These are phyloP conservation scores for Perodicticus potto DNA, from an alignment of 2,797 vertebrate genomes.

Conservation along the genomic window DNA sequence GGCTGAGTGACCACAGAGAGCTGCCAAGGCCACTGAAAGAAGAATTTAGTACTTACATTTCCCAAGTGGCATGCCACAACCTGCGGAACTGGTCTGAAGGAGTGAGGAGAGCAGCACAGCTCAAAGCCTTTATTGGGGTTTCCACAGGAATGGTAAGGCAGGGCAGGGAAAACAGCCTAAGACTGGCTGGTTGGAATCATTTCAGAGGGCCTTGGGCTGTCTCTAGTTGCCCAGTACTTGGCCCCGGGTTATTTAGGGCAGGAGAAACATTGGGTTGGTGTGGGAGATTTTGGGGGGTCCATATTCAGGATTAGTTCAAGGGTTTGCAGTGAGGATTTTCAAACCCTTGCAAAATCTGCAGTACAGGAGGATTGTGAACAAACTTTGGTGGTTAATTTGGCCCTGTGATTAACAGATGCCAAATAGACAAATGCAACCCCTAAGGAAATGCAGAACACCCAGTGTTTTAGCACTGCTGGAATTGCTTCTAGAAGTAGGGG, in stretches of 20 bases:
- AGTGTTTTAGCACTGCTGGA: background rate
- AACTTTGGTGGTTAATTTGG: background rate
- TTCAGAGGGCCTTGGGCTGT: background rate
- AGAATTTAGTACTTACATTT: background rate
- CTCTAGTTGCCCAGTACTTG: background rate
- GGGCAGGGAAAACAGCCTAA: background rate
- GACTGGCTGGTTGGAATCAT: background rate
- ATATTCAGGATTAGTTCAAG: background rate
- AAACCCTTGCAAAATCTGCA: background rate
- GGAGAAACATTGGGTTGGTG: background rate
- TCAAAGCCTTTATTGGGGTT: background rate
- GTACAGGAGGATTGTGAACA: background rate
- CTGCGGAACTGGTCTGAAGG: background rate
- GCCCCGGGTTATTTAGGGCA: background rate
- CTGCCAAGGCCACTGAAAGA: background rate
- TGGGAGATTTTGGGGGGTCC: background rate
- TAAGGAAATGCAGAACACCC: background rate
- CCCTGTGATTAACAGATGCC: background rate
- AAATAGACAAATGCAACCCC: background rate
- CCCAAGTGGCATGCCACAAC: background rate
- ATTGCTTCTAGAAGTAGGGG: too few relatives aligned
- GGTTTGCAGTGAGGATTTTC: background rate
- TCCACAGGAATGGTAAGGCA: background rate
- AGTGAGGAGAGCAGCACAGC: too few relatives aligned
- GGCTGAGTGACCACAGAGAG: background rate